phyloP scores from a whole-genome alignment of 1,140 invertebrate genomes.

The Bicyclus anynana region DNA sequence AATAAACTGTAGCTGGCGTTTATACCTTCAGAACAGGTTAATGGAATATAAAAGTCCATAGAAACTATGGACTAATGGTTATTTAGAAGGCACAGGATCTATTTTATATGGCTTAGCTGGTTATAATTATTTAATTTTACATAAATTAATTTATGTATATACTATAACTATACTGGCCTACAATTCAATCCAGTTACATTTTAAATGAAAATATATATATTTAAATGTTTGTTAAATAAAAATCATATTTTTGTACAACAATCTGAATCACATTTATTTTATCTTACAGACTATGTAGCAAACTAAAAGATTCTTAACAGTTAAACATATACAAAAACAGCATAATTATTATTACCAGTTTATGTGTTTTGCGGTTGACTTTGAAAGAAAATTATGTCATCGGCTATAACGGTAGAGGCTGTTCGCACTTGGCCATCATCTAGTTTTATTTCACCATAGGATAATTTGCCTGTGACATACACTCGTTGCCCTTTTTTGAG shows the following conservation, averaged over 20 bases:
- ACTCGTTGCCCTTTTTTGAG: constrained; percentile 92
- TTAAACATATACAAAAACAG: neutral
- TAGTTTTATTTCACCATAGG: constrained; percentile 91
- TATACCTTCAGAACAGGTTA: too few relatives aligned
- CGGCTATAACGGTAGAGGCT: constrained; percentile 89
- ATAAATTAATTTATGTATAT: too few relatives aligned
- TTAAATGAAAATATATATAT: neutral
- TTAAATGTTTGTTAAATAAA: neutral
- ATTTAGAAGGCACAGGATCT: too few relatives aligned
- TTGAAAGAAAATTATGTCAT: constrained; percentile 91
- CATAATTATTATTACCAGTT: neutral
- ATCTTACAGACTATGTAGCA: neutral
- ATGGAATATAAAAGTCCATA: too few relatives aligned
- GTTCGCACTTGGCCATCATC: constrained; percentile 83
- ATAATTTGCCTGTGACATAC: constrained; percentile 88
- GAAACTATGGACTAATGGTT: too few relatives aligned
- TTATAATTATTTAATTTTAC: too few relatives aligned
- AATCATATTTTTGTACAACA: neutral
- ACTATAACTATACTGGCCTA: too few relatives aligned
- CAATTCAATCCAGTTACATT: too few relatives aligned
- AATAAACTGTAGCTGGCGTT: too few relatives aligned
- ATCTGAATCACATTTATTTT: neutral
- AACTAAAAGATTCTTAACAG: neutral
- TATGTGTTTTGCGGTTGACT: constrained; percentile 28
- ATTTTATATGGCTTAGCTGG: too few relatives aligned